Evolutionary conservation across 64 coral and sea anemone species (phyloP), one percentile per base, ranked within the genome.

Genomic region (Pocillopora damicornis): DNA sequence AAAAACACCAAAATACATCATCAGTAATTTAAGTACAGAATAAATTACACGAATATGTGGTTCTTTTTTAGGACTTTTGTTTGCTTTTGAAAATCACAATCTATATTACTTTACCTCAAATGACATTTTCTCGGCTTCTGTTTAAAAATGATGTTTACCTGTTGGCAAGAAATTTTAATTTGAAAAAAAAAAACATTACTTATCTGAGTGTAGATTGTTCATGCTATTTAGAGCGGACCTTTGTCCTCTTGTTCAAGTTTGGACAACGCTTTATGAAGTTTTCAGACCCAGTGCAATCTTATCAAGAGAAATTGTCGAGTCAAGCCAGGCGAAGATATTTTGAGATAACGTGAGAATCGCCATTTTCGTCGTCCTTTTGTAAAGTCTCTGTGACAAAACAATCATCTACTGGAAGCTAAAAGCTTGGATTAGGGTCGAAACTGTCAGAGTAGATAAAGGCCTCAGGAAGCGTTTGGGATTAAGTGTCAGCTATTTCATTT

Each of bases 371-470:
- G 10, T 11, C 36, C 18, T 38, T 26, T 37, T 71, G 63, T 22
- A 17, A 51, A 18, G 51, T 5, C 20, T 51, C 37, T 58, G 23
- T 73, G 59, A 38, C 35, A 71, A 16, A 42, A 25, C 37, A 69
- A 15, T 83, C 38, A 5, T 18, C 65, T 58, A 65, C 13, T 73
- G 35, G 64, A 2, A 13, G 18, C 81, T 85, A 72, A 85, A 20
- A 2, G n/a, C 17, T 0, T 6, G 63, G 15, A 85, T 85, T 66
- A 85, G 22, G 18, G 65, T 72, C 2, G 22, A 73, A 85, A 73
- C 81, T 85, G 81, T 85, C 37, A 85, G 22, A 51, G 16, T 26
- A 72, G 37, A 58, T 72, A 72, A 72, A 79, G 36, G 42, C 45
- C 0, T 23, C 64, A 85, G 81, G 20, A 66, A 83, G 20, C 30